These are phyloP conservation scores for Nematolebias whitei DNA, from an alignment of 2,113 vertebrate species.

Conservation along the genomic window DNA sequence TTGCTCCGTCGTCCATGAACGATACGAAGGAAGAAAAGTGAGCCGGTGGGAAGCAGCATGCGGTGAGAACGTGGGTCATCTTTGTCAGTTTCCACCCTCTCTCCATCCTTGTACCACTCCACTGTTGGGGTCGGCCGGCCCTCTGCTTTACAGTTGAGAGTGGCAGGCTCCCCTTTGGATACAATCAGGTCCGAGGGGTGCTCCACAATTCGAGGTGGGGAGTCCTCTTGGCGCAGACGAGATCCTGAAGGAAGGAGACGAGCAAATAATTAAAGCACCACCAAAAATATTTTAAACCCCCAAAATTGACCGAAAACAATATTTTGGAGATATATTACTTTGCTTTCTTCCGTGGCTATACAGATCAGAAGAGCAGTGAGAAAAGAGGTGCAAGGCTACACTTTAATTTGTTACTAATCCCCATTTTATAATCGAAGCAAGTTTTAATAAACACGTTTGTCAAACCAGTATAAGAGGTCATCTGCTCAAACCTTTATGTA, in stretches of 20 bases:
- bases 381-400: background rate
- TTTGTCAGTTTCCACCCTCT: constrained; percentile 96
- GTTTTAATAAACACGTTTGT: constrained; percentile 40
- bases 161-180: constrained; percentile 97
- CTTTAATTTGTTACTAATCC: constrained; percentile 15
- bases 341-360: background rate
- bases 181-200: constrained; percentile 98
- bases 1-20: constrained; percentile 96
- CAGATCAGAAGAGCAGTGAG: background rate
- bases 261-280: background rate
- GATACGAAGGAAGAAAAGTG: constrained; percentile 95
- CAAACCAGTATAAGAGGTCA: constrained; percentile 40
- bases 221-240: constrained; percentile 97
- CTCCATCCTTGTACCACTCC: constrained; percentile 98
- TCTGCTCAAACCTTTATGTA: constrained; percentile 49
- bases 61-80: constrained; percentile 96
- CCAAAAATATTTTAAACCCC: background rate
- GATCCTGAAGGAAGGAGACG: constrained; percentile 83
- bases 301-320: no score
- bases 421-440: constrained; percentile 14
- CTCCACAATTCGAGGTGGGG: constrained; percentile 95
- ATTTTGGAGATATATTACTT: background rate
- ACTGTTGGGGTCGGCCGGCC: constrained; percentile 94
- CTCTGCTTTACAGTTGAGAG: constrained; percentile 98
- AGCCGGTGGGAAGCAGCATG: constrained; percentile 96